phyloP scores from a whole-genome alignment of 2,888 invertebrate genomes.

The Cataglyphis livida region DNA sequence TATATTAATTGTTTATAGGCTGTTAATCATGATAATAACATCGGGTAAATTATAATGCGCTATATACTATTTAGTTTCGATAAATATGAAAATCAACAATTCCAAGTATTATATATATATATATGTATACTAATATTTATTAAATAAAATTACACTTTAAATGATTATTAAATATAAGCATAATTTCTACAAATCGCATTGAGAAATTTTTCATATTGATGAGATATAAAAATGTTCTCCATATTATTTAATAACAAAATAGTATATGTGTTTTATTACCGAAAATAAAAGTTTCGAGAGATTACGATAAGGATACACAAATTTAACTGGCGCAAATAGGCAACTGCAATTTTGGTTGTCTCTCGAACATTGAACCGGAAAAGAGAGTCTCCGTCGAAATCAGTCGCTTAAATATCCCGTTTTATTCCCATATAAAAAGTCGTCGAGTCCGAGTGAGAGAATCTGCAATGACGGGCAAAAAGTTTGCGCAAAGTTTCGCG shows the following conservation, averaged over 20 bases:
- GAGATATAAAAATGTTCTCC: neutral
- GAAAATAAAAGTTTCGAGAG: neutral
- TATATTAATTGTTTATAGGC: neutral
- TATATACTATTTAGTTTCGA: neutral
- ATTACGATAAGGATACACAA: neutral
- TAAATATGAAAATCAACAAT: neutral
- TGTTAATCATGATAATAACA: constrained; percentile 2
- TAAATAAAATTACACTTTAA: constrained; percentile 5
- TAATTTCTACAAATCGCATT: neutral
- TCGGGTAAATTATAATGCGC: constrained; percentile 4
- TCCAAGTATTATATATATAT: constrained; percentile 11
- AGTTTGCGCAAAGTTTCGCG: constrained; percentile 39
- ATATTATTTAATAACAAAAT: neutral
- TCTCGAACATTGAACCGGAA: neutral
- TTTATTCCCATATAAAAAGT: constrained; percentile 11
- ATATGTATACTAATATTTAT: neutral
- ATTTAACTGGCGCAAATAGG: neutral
- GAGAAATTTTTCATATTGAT: neutral
- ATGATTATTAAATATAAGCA: neutral
- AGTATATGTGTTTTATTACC: neutral
- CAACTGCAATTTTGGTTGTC: neutral
- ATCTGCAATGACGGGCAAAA: constrained; percentile 18
- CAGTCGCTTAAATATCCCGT: constrained; percentile 16
- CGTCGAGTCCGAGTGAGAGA: constrained; percentile 14
- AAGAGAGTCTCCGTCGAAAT: neutral